phyloP scores from a whole-genome alignment of 2,797 vertebrate genomes.

The Phyllotis vaccarum region DNA sequence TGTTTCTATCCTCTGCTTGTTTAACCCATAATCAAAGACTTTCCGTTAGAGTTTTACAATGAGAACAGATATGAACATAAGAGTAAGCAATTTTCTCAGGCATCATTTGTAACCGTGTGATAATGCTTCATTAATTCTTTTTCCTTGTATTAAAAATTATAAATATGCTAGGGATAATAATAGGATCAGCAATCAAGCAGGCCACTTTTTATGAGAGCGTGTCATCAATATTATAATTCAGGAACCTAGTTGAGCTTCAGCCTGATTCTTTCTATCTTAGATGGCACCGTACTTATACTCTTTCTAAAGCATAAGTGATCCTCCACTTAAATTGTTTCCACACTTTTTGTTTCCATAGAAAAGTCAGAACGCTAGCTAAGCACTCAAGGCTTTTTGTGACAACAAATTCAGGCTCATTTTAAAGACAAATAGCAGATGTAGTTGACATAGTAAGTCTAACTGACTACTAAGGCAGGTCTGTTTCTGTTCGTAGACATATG shows the following conservation, averaged over 20 bases:
- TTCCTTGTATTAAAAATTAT: neutral
- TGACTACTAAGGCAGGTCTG: neutral
- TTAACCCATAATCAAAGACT: neutral
- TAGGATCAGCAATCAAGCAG: neutral
- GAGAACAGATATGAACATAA: neutral
- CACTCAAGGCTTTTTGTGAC: neutral
- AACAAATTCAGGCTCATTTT: neutral
- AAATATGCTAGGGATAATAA: neutral
- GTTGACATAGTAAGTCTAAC: neutral
- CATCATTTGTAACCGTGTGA: neutral
- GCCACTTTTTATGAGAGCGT: neutral
- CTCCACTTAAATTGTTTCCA: neutral
- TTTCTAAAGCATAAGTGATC: neutral
- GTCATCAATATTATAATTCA: neutral
- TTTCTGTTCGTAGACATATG: accelerated
- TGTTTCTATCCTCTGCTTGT: neutral
- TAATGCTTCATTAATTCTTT: neutral
- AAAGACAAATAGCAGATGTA: neutral
- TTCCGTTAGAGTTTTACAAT: neutral
- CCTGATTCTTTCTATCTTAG: neutral
- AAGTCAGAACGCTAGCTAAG: neutral
- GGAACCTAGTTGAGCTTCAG: neutral
- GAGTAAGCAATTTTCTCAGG: neutral
- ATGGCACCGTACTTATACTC: neutral
- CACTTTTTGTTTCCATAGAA: neutral